Evolutionary conservation across 2,888 invertebrate genomes (phyloP).

Genomic region (Cephus runcator): DNA sequence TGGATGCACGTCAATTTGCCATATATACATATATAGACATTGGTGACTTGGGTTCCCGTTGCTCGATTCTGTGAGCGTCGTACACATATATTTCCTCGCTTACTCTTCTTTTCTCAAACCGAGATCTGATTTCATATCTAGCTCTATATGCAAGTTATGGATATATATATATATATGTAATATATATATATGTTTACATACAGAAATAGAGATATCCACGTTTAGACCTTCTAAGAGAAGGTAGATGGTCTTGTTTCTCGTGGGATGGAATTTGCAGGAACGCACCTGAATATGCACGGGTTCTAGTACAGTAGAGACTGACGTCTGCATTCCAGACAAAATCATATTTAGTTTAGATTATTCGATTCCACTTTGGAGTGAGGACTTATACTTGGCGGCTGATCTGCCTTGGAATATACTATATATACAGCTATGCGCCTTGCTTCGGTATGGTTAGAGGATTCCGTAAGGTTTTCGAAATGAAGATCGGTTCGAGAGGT

Average conservation of each 20-base stretch:
- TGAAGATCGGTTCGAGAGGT: constrained; percentile 37
- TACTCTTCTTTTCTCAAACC: neutral
- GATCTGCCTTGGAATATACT: neutral
- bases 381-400: neutral
- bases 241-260: too few species aligned
- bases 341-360: neutral
- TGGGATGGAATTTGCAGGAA: neutral
- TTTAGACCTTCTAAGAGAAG: neutral
- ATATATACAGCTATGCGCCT: too few species aligned
- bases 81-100: neutral
- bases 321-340: neutral
- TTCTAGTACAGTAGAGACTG: neutral
- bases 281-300: neutral
- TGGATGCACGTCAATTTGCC: neutral
- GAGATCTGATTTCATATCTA: neutral
- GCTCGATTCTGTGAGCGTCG: neutral
- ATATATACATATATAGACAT: neutral
- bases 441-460: neutral
- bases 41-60: neutral
- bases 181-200: too few species aligned
- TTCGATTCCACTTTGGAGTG: neutral
- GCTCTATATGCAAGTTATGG: neutral
- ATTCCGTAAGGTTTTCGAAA: constrained; percentile 39
- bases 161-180: too few species aligned
- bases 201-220: neutral